Evolutionary conservation across 2,888 invertebrate species (phyloP), one percentile per base, ranked within the genome.

Genomic region (Stenolophus ochropezus): DNA sequence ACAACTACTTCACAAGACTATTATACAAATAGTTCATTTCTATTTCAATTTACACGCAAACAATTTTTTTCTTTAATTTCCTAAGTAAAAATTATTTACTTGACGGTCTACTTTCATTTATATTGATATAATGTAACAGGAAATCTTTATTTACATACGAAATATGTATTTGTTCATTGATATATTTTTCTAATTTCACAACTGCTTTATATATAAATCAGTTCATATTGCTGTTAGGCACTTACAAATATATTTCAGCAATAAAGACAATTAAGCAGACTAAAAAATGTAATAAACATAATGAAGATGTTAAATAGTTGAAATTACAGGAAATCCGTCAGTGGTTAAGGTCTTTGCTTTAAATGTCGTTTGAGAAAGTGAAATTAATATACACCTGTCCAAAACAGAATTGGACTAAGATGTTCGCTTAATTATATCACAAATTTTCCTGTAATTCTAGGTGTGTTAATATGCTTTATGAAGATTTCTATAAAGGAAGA

Each of bases 321-420:
- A 69, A 69, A 69, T 69, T 69, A 27, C 65, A 69, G 65, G 65
- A 69, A 69, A 69, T 69, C 65, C 65, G 65, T n/a, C 65, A 69
- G 61, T 16, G 18, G 33, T 33, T 33, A 69, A 69, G 65, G 65
- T 69, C 65, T 69, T 18, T 27, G 65, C 18, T 69, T 69, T 69
- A 69, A 69, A 69, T 69, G 65, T 69, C 65, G 65, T 27, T 61
- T 25, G 61, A 42, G 65, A 69, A 69, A 69, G 65, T 69, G 18
- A 69, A 8, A 33, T 69, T 25, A 25, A 14, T 16, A 4, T 61
- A 21, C 61, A 61, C 25, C 1, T 61, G 61, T 61, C 21, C 20
- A 8, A 4, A 56, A 42, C 33, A 42, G 11, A 42, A 42, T 42
- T 42, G 11, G 11, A 11, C 11, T 42, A 11, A 1, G 11, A 42